Evolutionary conservation across 37 sponge, comb jelly and placozoan species (phyloP), one percentile per base, ranked within the genome.

Genomic region (Mnemiopsis leidyi): DNA sequence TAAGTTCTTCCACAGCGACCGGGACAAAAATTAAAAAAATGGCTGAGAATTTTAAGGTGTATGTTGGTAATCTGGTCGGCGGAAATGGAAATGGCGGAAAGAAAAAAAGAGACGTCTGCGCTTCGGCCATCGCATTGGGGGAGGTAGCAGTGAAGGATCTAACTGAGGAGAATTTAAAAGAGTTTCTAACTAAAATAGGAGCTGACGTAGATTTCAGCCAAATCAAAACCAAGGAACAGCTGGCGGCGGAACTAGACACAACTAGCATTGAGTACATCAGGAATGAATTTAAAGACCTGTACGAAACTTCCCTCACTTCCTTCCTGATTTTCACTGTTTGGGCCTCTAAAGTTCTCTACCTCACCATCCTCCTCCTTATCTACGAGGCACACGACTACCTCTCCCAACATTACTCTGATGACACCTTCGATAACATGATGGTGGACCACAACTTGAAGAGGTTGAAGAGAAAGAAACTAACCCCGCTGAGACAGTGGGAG

Each of bases 341-440:
- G 73, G n/a, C 29, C 73, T 69, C 73, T 25, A 69, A 69, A 25
- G n/a, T 69, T 25, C 73, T 69, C 1, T 69, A 69, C n/a, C 73
- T 69, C 24, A 69, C 73, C 23, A 69, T 69, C 73, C 29, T 69
- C 24, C 73, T 69, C 2, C 73, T 69, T 3, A 25, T 69, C 1
- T 25, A 69, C 73, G 73, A 69, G 7, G 73, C 73, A n/a, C 24
- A 69, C 73, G 3, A 3, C 2, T 69, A 69, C 73, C 73, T 69
- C 2, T 16, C 29, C 1, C 73, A 69, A 21, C 73, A 69, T 25
- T 69, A 69, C n/a, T 5, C 73, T 25, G 73, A 69, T 20, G 73
- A 69, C 73, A 28, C 73, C 24, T 69, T 69, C 21, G 73, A 69
- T 25, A 69, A 69, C 73, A 69, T 69, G 73, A 69, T 69, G 73